A percentile compares a stretch with the other conserved stretches of the same genome.
Evolutionary conservation across 2,797 vertebrate genomes (phyloP).

Genomic region (Peromyscus attwateri): DNA sequence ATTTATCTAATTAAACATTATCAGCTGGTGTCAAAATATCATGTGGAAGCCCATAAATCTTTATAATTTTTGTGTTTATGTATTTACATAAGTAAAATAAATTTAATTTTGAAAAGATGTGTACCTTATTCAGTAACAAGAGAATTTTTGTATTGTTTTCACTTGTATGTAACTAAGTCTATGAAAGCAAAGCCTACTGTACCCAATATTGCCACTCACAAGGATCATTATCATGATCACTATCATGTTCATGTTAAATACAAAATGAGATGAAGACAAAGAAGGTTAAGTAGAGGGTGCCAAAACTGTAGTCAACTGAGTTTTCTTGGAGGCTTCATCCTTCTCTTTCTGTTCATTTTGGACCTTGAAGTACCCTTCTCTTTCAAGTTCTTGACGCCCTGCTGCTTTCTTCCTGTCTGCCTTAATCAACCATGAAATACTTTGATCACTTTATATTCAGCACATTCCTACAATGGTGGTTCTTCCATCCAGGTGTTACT

Average conservation of each 20-base stretch:
- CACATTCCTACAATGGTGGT: background rate
- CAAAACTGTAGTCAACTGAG: background rate
- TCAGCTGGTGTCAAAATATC: background rate
- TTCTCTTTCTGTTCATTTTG: constrained; percentile 8
- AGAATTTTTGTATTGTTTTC: background rate
- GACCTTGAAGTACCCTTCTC: background rate
- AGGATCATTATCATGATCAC: background rate
- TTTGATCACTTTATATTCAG: constrained; percentile 21
- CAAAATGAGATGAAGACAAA: background rate
- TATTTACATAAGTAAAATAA: background rate
- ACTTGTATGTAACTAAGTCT: constrained; percentile 3
- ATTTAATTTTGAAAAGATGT: background rate
- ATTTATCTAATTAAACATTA: background rate
- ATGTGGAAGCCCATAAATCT: background rate
- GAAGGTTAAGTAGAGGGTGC: background rate
- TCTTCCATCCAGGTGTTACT: constrained; percentile 46
- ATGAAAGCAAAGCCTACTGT: background rate
- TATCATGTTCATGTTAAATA: no score
- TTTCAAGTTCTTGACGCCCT: constrained; percentile 30
- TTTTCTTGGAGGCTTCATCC: background rate
- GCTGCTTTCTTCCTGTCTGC: constrained; percentile 28
- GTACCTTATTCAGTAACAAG: background rate
- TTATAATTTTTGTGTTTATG: background rate
- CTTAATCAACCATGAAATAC: constrained; percentile 63
- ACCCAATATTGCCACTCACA: background rate